These are phyloP conservation scores for Rambutsinella grinnellia DNA, from an alignment of 2,888 invertebrate genomes.

Conservation along the genomic window DNA sequence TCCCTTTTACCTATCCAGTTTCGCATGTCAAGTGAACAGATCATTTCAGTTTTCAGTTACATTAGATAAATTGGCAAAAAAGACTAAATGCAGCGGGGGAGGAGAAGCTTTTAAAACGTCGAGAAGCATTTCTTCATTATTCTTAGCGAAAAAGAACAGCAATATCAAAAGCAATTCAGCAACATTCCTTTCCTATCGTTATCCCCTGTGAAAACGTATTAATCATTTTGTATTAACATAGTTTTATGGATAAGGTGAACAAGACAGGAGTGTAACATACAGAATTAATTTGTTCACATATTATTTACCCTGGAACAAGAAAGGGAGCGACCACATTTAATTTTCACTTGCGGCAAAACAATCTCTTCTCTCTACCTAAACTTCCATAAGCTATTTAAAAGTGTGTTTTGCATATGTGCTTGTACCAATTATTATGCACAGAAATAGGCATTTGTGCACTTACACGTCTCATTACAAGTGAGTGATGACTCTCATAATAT, in stretches of 20 bases:
- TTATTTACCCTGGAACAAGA: constrained; percentile 1
- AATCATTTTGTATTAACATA: constrained; percentile 34
- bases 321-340: neutral
- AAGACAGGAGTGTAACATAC: constrained; percentile 4
- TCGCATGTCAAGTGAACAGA: neutral
- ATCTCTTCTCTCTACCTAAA: too few species aligned
- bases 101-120: neutral
- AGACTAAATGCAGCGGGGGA: neutral
- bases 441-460: constrained; percentile 1
- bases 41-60: neutral
- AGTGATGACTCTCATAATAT: constrained; percentile 37
- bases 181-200: neutral
- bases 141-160: neutral
- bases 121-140: neutral
- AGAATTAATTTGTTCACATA: constrained; percentile 33
- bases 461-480: constrained; percentile 36
- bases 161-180: neutral
- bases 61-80: neutral
- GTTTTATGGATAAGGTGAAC: constrained; percentile 13
- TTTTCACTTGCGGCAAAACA: constrained; percentile 17
- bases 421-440: neutral
- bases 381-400: neutral
- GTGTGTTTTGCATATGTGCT: neutral
- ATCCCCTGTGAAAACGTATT: constrained; percentile 3
- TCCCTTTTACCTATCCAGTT: too few species aligned